These are phyloP conservation scores for Polyergus mexicanus DNA, from an alignment of 1,140 invertebrate species.

Conservation along the genomic window DNA sequence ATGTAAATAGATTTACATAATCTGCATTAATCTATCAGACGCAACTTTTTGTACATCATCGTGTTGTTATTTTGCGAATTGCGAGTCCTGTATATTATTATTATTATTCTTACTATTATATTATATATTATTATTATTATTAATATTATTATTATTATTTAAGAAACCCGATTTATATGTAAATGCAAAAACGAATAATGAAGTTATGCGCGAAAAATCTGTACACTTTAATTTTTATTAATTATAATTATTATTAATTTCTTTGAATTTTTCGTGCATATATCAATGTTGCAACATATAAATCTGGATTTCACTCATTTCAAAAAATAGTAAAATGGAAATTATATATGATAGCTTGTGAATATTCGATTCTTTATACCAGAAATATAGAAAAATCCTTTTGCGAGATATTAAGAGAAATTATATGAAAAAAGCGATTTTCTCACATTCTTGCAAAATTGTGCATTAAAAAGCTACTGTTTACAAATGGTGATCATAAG, in stretches of 20 bases:
- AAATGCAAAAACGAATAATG: neutral
- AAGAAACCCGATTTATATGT: conserved; percentile 15
- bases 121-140: conserved; percentile 18
- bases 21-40: conserved; percentile 35
- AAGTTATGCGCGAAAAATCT: conserved; percentile 9
- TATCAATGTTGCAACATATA: conserved; percentile 10
- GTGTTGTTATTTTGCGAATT: conserved; percentile 14
- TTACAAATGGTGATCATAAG: neutral
- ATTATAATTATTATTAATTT: conserved; percentile 27
- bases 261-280: conserved; percentile 9
- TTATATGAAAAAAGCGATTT: neutral
- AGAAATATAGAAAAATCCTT: neutral
- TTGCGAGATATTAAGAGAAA: neutral
- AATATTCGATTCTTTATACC: conserved; percentile 13
- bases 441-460: conserved; percentile 10
- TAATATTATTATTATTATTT: conserved; percentile 16
- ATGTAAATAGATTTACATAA: conserved; percentile 78
- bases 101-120: conserved; percentile 26
- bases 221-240: conserved; percentile 29
- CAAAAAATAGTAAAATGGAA: conserved; percentile 27
- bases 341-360: neutral
- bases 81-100: conserved; percentile 36
- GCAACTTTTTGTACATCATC: conserved; percentile 45
- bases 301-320: conserved; percentile 34
- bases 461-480: neutral